Conservation (phyloP, 53 echinoderm and acorn worm genomes). For the Henricia sp. region DNA sequence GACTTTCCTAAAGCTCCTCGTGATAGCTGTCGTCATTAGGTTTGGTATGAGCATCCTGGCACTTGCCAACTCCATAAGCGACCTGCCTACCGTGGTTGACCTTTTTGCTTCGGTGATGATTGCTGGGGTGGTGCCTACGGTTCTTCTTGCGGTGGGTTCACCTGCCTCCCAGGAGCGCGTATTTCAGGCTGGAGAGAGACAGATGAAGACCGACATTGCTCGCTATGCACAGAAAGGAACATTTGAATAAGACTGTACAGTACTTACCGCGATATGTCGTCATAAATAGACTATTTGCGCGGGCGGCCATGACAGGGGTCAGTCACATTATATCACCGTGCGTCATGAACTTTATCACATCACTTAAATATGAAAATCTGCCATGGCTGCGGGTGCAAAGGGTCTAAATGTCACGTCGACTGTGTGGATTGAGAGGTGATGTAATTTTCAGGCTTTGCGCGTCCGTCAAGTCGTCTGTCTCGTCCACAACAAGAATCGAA, state of each 20-base stretch:
- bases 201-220: constrained; percentile 67
- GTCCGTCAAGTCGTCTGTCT: no score
- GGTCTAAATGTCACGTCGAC: no score
- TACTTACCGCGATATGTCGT: no score
- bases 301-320: no score
- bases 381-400: no score
- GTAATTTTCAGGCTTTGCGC: no score
- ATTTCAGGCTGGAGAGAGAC: constrained; percentile 59
- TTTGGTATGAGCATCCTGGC: constrained; percentile 82
- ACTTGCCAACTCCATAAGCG: constrained; percentile 70
- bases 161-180: constrained; percentile 77
- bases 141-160: constrained; percentile 71
- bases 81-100: constrained; percentile 72
- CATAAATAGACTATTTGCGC: no score
- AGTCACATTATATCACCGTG: no score
- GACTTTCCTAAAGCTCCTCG: constrained; percentile 57
- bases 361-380: no score
- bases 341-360: no score
- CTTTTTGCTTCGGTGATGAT: constrained; percentile 83
- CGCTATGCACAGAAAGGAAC: constrained; percentile 50
- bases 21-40: constrained; percentile 64
- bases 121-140: constrained; percentile 77
- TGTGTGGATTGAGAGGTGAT: no score
- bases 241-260: neutral
- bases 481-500: no score